Base-by-base conservation (phyloP, 2,888 invertebrate genomes). In the Machimus rusticus region DNA sequence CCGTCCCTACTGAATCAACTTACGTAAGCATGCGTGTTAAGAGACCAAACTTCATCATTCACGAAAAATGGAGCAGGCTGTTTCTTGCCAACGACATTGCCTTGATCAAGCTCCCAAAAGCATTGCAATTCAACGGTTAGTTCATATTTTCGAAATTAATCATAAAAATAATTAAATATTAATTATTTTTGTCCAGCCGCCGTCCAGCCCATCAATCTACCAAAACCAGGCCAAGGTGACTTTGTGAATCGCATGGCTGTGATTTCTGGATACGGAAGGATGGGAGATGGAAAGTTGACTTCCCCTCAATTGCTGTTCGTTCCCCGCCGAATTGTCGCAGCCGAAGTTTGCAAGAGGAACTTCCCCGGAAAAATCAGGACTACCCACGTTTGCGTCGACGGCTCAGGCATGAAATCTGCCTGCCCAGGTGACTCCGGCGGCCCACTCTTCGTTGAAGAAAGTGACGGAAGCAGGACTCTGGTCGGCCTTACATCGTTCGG, bases 341-440 rank as follows among this genome's bases (percentile, higher is more conserved):
- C 66, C 5, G 23, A 66, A 28, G 19, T 55, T 19, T 66, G 66
- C 66, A 66, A 23, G 66, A 19, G 28, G 9, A 9, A 12, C 28
- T 66, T 66, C 66, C 12, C 28, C 9, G 66, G 23, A 12, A 28
- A 23, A 28, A 12, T 66, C 66, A 66, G 28, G 28, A 51, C 28
- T 5, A 66, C 74, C 34, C 86, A 92, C 74, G 89, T 93, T 23
- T 93, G 93, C 87, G 90, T 91, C 9, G 89, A 89, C 76, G 91
- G 91, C 12, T 87, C 88, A 34, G 89, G 89, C 9, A 90, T 91
- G 6, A 90, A 89, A 87, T 90, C 91, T 74, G 90, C 91, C 43
- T 92, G 93, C 89, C 90, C 89, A 46, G 92, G 92, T 1, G 92
- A 92, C 88, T 91, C 91, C 84, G 88, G 87, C 46, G 88, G 88